Evolutionary conservation across 2,888 invertebrate genomes (phyloP), one percentile per base, ranked within the genome.

Genomic region (Drosophila mimica): DNA sequence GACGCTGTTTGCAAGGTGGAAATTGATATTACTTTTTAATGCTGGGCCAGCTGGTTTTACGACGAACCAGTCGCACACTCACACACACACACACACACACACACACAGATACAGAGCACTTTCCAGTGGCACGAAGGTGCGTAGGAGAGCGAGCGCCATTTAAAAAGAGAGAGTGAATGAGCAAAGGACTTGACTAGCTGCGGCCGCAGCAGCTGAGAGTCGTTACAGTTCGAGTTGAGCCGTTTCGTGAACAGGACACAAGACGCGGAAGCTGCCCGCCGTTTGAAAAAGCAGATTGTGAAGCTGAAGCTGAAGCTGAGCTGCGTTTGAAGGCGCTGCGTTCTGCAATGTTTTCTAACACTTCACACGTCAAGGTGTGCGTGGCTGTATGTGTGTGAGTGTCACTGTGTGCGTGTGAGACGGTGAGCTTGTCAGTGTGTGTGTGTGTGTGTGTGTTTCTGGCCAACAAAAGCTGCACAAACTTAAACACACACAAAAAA

Each of bases 1-100:
- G 79, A 78, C 67, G 70, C 66, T 57, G 75, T 81, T 81, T 76
- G 86, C 81, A 90, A 88, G 88, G 88, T 88, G 83, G 87, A 88
- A 88, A 88, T 88, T 89, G 90, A 88, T 88, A 87, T 87, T 89
- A 89, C 87, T 89, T 87, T 89, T 88, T 88, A 88, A 89, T 88
- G 89, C 89, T 88, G 86, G 76, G 85, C 89, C 89, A 85, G 85
- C 85, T 85, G 85, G 85, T 79, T 76, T 77, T 67, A 58, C 74
- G 60, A 38, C 46, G 53, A 46, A 43, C 43, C 56, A 60, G 25
- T 49, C 61, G 17, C 57, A 58, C 57, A 54, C 66, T 40, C 48
- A 64, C 61, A 38, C 13, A 25, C 46, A 46, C 51, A 46, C 53
- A 49, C n/a, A 33, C 51, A 33, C 52, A 46, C 28, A 43, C 57